Conservation (phyloP, 2,797 vertebrate genomes). For the Crocodylus rhombifer region DNA sequence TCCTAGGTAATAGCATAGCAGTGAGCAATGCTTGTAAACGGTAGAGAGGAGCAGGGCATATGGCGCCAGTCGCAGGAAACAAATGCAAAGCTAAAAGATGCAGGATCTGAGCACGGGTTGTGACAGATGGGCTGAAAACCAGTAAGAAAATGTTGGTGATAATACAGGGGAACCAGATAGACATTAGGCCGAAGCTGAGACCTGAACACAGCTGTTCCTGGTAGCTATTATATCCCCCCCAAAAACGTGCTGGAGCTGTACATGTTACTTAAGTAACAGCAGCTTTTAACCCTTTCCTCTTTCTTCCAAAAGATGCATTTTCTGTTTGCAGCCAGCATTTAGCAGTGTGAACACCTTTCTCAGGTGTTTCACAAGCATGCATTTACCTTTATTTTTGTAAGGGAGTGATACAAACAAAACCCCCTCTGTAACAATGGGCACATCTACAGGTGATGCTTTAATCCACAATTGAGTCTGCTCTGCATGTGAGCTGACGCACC, state of each 20-base stretch:
- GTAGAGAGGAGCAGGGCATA: background rate
- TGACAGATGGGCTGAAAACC: background rate
- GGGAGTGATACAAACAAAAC: background rate
- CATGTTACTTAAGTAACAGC: too few species aligned
- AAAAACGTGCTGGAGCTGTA: background rate
- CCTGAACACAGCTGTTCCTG: background rate
- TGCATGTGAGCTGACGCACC: too few species aligned
- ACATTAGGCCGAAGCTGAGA: background rate
- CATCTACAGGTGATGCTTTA: too few species aligned
- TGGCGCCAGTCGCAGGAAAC: background rate
- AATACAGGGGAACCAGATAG: background rate
- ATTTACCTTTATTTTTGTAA: background rate
- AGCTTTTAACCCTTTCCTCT: too few species aligned
- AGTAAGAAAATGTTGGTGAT: background rate
- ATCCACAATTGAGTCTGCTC: background rate
- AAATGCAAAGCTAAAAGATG: background rate
- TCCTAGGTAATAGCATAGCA: too few species aligned
- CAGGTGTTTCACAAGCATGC: too few species aligned
- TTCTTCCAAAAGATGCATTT: too few species aligned
- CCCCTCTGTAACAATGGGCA: too few species aligned
- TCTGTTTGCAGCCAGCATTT: too few species aligned
- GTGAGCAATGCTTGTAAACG: too few species aligned
- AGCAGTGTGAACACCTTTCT: background rate
- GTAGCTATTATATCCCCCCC: background rate
- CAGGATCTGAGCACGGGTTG: background rate